Evolutionary conservation across 2,113 vertebrate genomes (phyloP).

Genomic region (Stigmatopora nigra): DNA sequence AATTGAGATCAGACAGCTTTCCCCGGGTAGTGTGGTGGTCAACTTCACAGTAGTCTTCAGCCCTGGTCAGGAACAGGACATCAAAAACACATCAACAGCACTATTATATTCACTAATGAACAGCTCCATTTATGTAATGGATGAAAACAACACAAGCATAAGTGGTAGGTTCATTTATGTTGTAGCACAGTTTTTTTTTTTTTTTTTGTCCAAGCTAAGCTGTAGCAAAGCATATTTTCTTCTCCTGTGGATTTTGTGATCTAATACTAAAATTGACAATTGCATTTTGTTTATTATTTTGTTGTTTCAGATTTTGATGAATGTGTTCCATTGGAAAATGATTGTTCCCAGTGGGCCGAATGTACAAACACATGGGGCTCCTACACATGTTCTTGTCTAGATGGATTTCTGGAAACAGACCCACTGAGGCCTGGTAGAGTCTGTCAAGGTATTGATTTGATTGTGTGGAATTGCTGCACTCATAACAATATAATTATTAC

Average conservation of each 20-base stretch:
- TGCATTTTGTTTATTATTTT: background rate
- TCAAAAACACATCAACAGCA: conserved; percentile 41
- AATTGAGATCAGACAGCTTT: conserved; percentile 63
- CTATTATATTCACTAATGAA: conserved; percentile 67
- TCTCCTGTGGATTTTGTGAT: background rate
- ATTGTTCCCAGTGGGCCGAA: conserved; percentile 66
- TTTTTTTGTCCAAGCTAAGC: background rate
- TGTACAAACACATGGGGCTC: conserved; percentile 73
- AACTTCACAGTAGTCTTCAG: conserved; percentile 65
- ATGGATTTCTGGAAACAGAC: conserved; percentile 48
- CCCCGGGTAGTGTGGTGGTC: conserved; percentile 71
- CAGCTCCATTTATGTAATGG: conserved; percentile 58
- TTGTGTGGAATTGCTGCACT: background rate
- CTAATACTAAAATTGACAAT: background rate
- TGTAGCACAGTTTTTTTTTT: too few species aligned
- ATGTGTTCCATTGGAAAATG: conserved; percentile 61
- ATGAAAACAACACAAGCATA: conserved; percentile 55
- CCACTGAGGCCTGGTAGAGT: conserved; percentile 65
- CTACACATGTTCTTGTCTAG: conserved; percentile 70
- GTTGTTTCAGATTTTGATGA: conserved; percentile 72
- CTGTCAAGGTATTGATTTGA: conserved; percentile 67
- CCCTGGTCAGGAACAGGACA: conserved; percentile 36
- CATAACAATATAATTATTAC: background rate
- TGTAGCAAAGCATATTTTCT: background rate
- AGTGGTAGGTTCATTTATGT: conserved; percentile 50